Percentiles rank a stretch among this genome's conserved stretches.
Evolutionary conservation across 2,113 vertebrate species (phyloP).

Genomic region (Phocoena phocoena): DNA sequence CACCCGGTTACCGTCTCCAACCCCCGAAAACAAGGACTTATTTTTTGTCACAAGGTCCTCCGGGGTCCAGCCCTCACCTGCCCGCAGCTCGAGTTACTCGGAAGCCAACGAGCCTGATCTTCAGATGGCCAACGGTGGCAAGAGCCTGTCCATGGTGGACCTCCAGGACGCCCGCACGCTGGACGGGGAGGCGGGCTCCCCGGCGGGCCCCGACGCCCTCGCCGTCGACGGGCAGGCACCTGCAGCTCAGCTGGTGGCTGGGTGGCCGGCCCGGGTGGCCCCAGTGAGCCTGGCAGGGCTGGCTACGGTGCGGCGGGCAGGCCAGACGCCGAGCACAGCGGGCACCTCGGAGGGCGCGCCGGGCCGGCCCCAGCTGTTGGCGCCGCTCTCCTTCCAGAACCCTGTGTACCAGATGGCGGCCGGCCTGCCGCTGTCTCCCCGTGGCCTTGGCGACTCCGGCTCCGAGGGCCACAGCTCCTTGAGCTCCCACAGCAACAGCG

Average conservation of each 20-base stretch:
- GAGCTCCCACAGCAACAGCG: conserved; percentile 98
- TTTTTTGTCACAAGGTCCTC: conserved; percentile 99
- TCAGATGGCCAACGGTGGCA: conserved; percentile 95
- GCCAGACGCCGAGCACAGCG: conserved; percentile 89
- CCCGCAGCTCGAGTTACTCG: conserved; percentile 98
- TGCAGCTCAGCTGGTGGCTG: conserved; percentile 83
- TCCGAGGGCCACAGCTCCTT: conserved; percentile 98
- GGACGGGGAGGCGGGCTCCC: conserved; percentile 86
- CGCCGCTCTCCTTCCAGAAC: conserved; percentile 98
- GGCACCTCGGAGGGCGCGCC: conserved; percentile 86
- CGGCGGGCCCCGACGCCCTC: conserved; percentile 82
- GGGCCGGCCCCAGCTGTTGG: conserved; percentile 93
- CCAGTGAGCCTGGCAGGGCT: conserved; percentile 86
- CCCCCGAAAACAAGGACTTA: conserved; percentile 99
- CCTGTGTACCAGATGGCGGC: conserved; percentile 99
- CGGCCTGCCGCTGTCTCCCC: conserved; percentile 93
- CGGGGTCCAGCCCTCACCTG: conserved; percentile 96
- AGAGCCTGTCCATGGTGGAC: conserved; percentile 99
- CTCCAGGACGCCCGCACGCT: conserved; percentile 94
- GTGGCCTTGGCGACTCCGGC: conserved; percentile 93
- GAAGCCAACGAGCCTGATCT: conserved; percentile 97
- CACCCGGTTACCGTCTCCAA: conserved; percentile 98
- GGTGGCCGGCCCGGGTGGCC: conserved; percentile 90
- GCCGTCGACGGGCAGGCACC: conserved; percentile 87
- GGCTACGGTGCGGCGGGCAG: conserved; percentile 90